Base-by-base conservation (phyloP, 2,888 invertebrate species). In the Drosophila putrida region DNA sequence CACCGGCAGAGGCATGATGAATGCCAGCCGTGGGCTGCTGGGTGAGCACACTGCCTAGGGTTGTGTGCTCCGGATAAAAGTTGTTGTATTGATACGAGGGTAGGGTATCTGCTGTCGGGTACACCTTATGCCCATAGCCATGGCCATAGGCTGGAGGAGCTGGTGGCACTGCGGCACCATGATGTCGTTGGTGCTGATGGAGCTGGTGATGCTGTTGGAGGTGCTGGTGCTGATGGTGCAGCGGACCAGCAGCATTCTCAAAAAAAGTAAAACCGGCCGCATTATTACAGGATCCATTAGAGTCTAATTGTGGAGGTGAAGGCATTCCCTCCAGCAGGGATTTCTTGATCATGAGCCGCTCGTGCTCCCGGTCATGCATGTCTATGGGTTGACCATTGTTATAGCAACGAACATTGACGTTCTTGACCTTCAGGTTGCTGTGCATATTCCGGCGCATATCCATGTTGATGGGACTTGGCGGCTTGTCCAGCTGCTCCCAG, bases 401-500 rank as follows among this genome's bases (percentile, higher is more conserved):
- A 51, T 92, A 92, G 80, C 92, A 90, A 13, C 92, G 83, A 10
- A 92, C 91, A 44, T 91, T 92, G 10, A 92, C 91, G 58, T 92
- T 91, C 81, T 92, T 92, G 46, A 91, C 90, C 69, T 92, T 92
- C 4, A 92, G 65, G 58, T 90, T 92, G 80, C 91, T 92, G 64
- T 91, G 92, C 91, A 91, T 92, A 55, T 92, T 92, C 44, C 92
- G 91, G 0, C 91, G 91, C 91, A 91, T 92, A 69, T 92, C 91
- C 66, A 92, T 75, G 70, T 92, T 92, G 31, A 92, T 90, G 66
- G 92, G 92, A 60, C 91, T 92, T 6, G 92, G 92, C 6, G 92
- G 91, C 58, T 92, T 92, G 71, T 93, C 93, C 55, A 93, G 77
- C 69, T 92, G 91, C 47, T 92, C 92, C 92, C 93, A 93, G 74